Conservation (phyloP, 2,888 invertebrate genomes). For the Alsophila aescularia region DNA sequence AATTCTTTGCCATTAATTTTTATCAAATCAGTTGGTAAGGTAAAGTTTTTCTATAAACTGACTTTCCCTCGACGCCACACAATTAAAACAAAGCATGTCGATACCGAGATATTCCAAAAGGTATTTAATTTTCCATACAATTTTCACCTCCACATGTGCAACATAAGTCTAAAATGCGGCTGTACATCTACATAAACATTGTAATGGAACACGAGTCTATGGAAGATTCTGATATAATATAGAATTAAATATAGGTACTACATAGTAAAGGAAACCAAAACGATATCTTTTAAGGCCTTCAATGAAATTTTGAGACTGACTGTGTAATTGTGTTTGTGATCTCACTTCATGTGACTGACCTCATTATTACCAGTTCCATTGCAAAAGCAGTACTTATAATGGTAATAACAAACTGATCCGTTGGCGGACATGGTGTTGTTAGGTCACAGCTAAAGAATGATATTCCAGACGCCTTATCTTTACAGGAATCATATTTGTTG, state of each 20-base stretch:
- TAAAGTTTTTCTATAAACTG: background rate
- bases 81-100: conserved; percentile 16
- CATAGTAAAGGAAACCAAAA: background rate
- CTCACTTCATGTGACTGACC: too few species aligned
- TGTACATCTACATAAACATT: conserved; percentile 17
- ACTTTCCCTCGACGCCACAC: conserved; percentile 2
- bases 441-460: too few species aligned
- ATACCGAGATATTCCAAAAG: conserved; percentile 16
- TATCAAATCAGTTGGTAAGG: background rate
- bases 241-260: background rate
- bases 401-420: too few species aligned
- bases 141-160: conserved; percentile 5
- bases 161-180: conserved; percentile 8
- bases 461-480: too few species aligned
- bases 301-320: background rate
- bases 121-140: conserved; percentile 12
- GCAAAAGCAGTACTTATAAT: too few species aligned
- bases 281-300: background rate
- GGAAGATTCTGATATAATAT: conserved; percentile 16
- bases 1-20: too few species aligned
- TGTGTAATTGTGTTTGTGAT: too few species aligned
- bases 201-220: conserved; percentile 7
- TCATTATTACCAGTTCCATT: too few species aligned
- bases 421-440: too few species aligned
- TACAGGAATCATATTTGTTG: too few species aligned